Evolutionary conservation across 1,140 invertebrate species (phyloP), one percentile per base, ranked within the genome.

Genomic region (Aphidius gifuensis): DNA sequence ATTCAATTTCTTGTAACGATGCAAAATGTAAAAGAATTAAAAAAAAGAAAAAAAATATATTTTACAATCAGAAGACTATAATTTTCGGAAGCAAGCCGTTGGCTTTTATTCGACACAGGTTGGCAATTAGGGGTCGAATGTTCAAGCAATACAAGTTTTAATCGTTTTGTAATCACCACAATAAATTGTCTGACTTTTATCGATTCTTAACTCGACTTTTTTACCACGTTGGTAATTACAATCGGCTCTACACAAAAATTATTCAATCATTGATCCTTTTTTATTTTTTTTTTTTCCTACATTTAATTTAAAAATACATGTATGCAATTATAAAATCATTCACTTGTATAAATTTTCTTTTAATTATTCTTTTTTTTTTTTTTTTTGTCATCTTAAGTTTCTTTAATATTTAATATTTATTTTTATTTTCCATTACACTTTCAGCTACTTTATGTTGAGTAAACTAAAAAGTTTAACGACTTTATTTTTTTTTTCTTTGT

Each of bases 401-500:
- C 39, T 11, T 42, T 38, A 16, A 38, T 55, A 40, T 55, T 55
- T 55, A 55, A 55, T 55, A 38, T 55, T 40, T 39, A n/a, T 55
- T 39, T 38, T 40, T 42, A 39, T 38, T 44, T 32, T 32, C 43
- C 7, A 7, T 55, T n/a, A 42, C 40, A 42, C 53, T 43, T 40
- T 55, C n/a, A 38, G 53, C 53, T 55, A 55, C 53, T 42, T 39
- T 55, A 42, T 23, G 53, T 55, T 55, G 43, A 55, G 53, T 55
- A 55, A 55, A 55, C 53, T 55, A 43, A 38, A 69, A 69, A 64
- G 64, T 71, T 70, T 61, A 64, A 46, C 56, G 61, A 64, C 70
- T 70, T 69, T 69, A 70, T 70, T 70, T 67, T 69, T 71, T 70
- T 70, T 67, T 64, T 62, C 68, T 67, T 65, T 69, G 67, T 70